Percentiles rank a stretch among this genome's conserved stretches.
These are phyloP conservation scores for Myrmecophaga tridactyla DNA, from an alignment of 2,113 vertebrate genomes.

Conservation along the genomic window DNA sequence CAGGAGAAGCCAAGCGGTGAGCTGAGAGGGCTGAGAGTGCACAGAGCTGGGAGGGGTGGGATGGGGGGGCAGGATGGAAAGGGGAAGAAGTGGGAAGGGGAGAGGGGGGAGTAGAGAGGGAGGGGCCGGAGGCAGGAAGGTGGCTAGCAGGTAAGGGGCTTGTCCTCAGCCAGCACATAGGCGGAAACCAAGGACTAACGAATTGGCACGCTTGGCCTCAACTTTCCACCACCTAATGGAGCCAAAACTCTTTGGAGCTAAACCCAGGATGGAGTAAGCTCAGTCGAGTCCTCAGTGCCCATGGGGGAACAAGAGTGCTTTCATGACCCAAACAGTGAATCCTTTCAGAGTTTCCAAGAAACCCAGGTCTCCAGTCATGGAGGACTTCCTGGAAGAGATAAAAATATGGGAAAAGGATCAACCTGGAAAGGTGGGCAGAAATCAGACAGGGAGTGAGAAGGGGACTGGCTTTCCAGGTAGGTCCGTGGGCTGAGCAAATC, in stretches of 20 bases:
- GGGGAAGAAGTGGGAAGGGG: too few species aligned
- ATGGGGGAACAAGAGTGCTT: accelerated
- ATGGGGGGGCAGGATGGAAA: too few species aligned
- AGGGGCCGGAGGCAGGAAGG: neutral
- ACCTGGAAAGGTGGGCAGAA: neutral
- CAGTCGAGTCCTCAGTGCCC: neutral
- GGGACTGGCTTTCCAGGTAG: neutral
- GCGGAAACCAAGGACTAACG: neutral
- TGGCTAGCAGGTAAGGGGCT: neutral
- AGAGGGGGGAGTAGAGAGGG: too few species aligned
- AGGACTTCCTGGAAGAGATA: neutral
- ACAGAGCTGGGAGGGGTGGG: too few species aligned
- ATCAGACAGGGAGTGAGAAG: neutral
- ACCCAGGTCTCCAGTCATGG: neutral
- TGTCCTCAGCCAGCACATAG: neutral
- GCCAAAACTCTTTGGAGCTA: neutral
- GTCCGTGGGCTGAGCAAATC: neutral
- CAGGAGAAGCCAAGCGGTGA: too few species aligned
- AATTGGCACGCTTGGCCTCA: neutral
- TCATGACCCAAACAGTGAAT: neutral
- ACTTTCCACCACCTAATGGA: too few species aligned
- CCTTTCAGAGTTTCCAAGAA: neutral
- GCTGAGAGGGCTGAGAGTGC: too few species aligned
- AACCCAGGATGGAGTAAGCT: neutral
- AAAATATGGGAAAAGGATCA: neutral